Evolutionary conservation across 2,888 invertebrate genomes (phyloP).

Genomic region (Pheosia tremula): DNA sequence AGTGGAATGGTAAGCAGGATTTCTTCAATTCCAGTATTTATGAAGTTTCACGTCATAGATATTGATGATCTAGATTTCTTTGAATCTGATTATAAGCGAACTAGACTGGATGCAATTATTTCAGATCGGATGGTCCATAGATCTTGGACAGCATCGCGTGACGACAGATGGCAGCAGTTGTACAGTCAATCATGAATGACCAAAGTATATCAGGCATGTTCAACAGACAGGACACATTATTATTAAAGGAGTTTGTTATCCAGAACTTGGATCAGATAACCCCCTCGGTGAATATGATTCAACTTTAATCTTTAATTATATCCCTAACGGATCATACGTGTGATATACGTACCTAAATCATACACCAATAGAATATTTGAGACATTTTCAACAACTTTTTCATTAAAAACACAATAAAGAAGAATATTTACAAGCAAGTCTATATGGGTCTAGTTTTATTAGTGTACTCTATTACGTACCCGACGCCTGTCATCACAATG

Average conservation of each 20-base stretch:
- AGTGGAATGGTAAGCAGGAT: constrained; percentile 10
- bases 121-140: constrained; percentile 46
- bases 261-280: no score
- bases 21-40: background rate
- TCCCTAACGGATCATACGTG: no score
- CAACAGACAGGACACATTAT: no score
- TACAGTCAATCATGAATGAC: constrained; percentile 38
- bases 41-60: constrained; percentile 16
- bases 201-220: constrained; percentile 28
- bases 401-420: no score
- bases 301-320: no score
- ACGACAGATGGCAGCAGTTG: constrained; percentile 29
- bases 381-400: no score
- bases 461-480: constrained; percentile 21
- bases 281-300: no score
- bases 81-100: constrained; percentile 43
- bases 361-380: no score
- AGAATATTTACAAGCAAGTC: constrained; percentile 3
- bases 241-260: no score
- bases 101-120: constrained; percentile 44
- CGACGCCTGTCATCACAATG: constrained; percentile 29
- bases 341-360: no score
- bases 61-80: constrained; percentile 40
- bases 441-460: constrained; percentile 8
- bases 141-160: constrained; percentile 50